Evolutionary conservation across 1,140 invertebrate species (phyloP).

Genomic region (Drosophila burlai): DNA sequence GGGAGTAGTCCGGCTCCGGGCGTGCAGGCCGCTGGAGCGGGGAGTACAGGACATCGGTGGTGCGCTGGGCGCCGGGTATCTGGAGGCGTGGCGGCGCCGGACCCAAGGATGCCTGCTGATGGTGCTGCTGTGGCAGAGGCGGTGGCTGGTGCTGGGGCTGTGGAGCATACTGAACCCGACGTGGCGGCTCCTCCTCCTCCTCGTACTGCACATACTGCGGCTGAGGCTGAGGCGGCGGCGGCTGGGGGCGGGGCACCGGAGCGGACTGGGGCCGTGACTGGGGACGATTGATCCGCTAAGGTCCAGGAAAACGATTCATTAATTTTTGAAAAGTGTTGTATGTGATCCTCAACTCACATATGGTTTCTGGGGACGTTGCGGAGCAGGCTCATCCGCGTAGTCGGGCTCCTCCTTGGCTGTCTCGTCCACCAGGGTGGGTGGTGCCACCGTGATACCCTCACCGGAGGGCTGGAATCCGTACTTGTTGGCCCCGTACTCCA

Average conservation of each 20-base stretch:
- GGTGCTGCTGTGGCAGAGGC: conserved; percentile 43
- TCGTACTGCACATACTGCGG: conserved; percentile 83
- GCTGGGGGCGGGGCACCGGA: conserved; percentile 65
- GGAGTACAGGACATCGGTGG: conserved; percentile 82
- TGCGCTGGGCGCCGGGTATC: conserved; percentile 81
- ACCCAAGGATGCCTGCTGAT: conserved; percentile 64
- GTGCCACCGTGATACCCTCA: conserved; percentile 93
- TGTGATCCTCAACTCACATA: conserved; percentile 57
- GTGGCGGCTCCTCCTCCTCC: conserved; percentile 75
- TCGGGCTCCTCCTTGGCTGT: conserved; percentile 86
- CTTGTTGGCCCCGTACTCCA: conserved; percentile 95
- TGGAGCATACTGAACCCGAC: conserved; percentile 72
- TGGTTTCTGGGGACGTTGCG: conserved; percentile 78
- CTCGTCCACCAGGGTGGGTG: conserved; percentile 92
- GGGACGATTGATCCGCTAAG: conserved; percentile 62
- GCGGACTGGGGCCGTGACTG: conserved; percentile 75
- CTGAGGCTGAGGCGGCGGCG: conserved; percentile 79
- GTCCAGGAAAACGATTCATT: neutral
- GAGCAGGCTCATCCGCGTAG: conserved; percentile 85
- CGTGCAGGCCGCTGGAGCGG: conserved; percentile 74
- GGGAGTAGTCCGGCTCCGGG: conserved; percentile 80
- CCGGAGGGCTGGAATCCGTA: conserved; percentile 94
- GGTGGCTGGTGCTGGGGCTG: conserved; percentile 71
- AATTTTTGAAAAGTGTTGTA: neutral
- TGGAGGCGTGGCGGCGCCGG: conserved; percentile 78